Evolutionary conservation across 2,113 vertebrate genomes (phyloP).

Genomic region (Sceloporus undulatus): DNA sequence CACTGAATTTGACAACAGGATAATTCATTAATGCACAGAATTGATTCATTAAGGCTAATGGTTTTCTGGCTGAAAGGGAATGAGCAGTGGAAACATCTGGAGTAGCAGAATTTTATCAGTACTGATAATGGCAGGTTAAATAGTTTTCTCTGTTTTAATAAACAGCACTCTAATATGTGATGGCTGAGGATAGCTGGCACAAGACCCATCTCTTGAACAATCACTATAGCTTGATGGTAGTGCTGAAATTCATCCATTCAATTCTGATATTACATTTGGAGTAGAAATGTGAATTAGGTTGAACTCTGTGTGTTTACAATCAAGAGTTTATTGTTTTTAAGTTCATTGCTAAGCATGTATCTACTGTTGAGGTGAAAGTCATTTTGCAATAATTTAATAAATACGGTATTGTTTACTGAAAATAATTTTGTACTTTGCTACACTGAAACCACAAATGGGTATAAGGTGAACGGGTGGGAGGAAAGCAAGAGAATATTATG

Average conservation of each 20-base stretch:
- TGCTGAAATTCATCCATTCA: conserved; percentile 1
- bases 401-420: conserved; percentile 28
- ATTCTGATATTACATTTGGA: conserved; percentile 29
- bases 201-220: not conserved
- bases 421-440: not conserved
- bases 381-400: conserved; percentile 33
- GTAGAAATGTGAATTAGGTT: conserved; percentile 22
- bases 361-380: conserved; percentile 21
- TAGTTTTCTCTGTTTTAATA: not conserved
- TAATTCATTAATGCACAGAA: not conserved
- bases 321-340: conserved; percentile 27
- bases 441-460: not conserved
- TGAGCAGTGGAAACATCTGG: not conserved
- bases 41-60: not conserved
- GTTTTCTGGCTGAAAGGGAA: not conserved
- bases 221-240: not conserved
- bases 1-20: not conserved
- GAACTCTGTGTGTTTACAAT: not conserved
- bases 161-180: not conserved
- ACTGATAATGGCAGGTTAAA: too few relatives aligned
- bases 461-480: not conserved
- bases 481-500: conserved; percentile 26
- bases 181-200: not conserved
- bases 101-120: too few relatives aligned
- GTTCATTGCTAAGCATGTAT: not conserved